Evolutionary conservation across 2,888 invertebrate species (phyloP).

Genomic region (Tinea pellionella): DNA sequence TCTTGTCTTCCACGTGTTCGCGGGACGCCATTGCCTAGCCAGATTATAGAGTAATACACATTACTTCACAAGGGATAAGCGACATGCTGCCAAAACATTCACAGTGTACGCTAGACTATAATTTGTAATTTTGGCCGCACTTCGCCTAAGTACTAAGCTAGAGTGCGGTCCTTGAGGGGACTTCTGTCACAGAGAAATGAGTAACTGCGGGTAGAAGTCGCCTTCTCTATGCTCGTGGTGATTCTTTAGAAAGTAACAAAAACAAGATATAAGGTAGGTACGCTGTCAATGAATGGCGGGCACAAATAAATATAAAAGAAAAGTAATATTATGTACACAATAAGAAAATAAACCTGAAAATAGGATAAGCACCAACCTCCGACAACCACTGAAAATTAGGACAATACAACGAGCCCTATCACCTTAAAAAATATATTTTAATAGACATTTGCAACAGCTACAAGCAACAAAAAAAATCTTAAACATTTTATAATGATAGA

Average conservation of each 20-base stretch:
- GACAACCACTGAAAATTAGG: conserved; percentile 26
- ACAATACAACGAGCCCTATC: conserved; percentile 31
- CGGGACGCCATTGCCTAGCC: conserved; percentile 78
- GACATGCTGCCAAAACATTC: conserved; percentile 35
- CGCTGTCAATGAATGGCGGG: background rate
- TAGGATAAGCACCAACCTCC: conserved; percentile 67
- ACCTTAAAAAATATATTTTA: background rate
- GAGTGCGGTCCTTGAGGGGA: background rate
- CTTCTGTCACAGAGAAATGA: too few species aligned
- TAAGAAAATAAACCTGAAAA: conserved; percentile 7
- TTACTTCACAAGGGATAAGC: conserved; percentile 49
- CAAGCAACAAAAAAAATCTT: background rate
- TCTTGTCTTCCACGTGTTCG: conserved; percentile 80
- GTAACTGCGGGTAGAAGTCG: too few species aligned
- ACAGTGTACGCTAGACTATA: conserved; percentile 36
- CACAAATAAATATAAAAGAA: conserved; percentile 16
- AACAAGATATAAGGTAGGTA: background rate
- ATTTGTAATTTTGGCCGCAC: background rate
- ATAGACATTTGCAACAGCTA: background rate
- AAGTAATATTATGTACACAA: conserved; percentile 9
- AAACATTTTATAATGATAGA: too few species aligned
- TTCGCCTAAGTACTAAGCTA: background rate
- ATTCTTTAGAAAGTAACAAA: too few species aligned
- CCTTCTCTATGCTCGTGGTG: too few species aligned
- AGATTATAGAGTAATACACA: conserved; percentile 38